Conservation (phyloP, 2,888 invertebrate species). For the Ochlodes sylvanus region DNA sequence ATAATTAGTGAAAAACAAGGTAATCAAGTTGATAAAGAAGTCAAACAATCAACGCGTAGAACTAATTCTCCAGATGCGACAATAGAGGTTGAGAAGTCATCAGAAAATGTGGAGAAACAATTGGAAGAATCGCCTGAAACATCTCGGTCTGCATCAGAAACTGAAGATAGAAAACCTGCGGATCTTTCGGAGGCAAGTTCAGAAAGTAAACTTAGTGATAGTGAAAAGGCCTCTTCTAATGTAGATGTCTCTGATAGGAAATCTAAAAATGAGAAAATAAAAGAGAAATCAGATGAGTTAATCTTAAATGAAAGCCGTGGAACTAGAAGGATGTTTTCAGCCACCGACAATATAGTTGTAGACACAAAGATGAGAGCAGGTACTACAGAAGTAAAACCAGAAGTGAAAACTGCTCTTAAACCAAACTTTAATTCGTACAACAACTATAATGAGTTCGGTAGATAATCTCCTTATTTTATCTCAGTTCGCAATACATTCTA, state of each 20-base stretch:
- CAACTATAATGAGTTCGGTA: constrained; percentile 24
- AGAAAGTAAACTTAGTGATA: constrained; percentile 12
- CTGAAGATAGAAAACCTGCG: constrained; percentile 13
- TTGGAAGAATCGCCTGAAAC: neutral
- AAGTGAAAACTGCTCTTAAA: constrained; percentile 1
- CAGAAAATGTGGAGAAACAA: neutral
- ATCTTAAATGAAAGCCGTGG: neutral
- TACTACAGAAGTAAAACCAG: neutral
- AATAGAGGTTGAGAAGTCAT: neutral
- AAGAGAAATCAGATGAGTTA: neutral
- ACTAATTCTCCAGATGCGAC: neutral
- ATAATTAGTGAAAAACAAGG: neutral
- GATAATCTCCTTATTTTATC: constrained; percentile 20
- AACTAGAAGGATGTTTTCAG: constrained; percentile 20
- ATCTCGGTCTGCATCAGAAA: constrained; percentile 3
- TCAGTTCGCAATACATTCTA: neutral
- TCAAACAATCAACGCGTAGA: neutral
- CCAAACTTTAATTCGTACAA: constrained; percentile 5
- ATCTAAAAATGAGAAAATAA: neutral
- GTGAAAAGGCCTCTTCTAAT: constrained; percentile 12
- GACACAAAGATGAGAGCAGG: constrained; percentile 1
- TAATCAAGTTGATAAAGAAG: neutral
- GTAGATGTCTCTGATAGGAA: constrained; percentile 8
- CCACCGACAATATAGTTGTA: neutral
- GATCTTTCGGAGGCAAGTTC: constrained; percentile 16